Evolutionary conservation across 2,888 invertebrate genomes (phyloP).

Genomic region (Listrodromus nycthemerus): DNA sequence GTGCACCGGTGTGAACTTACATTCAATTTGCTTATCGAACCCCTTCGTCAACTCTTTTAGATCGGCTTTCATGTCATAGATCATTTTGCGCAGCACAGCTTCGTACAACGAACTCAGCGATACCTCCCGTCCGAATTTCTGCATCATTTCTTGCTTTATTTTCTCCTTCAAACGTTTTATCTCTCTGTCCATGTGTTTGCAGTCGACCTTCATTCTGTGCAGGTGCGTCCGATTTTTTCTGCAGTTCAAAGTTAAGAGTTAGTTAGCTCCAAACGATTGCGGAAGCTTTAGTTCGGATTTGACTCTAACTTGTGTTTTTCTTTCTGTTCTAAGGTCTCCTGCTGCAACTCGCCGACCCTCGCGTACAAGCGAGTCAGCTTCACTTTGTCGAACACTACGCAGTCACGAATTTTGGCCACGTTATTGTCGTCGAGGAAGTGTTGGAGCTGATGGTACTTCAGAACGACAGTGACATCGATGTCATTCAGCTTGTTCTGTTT

Average conservation of each 20-base stretch:
- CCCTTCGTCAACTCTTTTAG: slow-evolving; percentile 84
- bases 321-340: slow-evolving; percentile 88
- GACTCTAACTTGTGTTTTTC: slow-evolving; percentile 87
- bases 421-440: slow-evolving; percentile 85
- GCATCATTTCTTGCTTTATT: slow-evolving; percentile 85
- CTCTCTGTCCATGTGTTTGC: slow-evolving; percentile 88
- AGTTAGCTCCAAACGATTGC: not conserved
- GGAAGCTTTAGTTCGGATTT: not conserved
- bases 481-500: slow-evolving; percentile 93
- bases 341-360: slow-evolving; percentile 88
- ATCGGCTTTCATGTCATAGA: slow-evolving; percentile 86
- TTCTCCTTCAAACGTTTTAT: slow-evolving; percentile 86
- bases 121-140: slow-evolving; percentile 86
- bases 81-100: slow-evolving; percentile 86
- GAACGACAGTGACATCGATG: slow-evolving; percentile 89
- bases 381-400: slow-evolving; percentile 88
- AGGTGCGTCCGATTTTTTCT: slow-evolving; percentile 89
- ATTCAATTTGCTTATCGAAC: slow-evolving; percentile 84
- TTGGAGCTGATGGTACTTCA: slow-evolving; percentile 90
- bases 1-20: slow-evolving; percentile 76
- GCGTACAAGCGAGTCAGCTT: slow-evolving; percentile 86
- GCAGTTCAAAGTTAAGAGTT: slow-evolving; percentile 32
- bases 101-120: slow-evolving; percentile 86
- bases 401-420: slow-evolving; percentile 83
- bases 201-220: slow-evolving; percentile 89